Evolutionary conservation across 2,797 vertebrate genomes (phyloP), one percentile per base, ranked within the genome.

Genomic region (Limnodromus scolopaceus): DNA sequence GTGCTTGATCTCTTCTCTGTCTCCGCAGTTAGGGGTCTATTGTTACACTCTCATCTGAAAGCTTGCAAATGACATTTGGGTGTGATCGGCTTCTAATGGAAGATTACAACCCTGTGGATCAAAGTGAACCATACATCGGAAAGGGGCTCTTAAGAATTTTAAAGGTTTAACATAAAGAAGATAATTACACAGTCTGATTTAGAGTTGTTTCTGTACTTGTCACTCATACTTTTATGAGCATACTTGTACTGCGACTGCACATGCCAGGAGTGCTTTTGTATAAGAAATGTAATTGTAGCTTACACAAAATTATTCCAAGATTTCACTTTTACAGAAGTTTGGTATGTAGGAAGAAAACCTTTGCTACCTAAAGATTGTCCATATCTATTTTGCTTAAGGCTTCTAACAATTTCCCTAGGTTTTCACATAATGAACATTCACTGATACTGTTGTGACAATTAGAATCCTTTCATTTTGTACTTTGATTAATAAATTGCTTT

Each of bases 81-180:
- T 97, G 97, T 96, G 97, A 97, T 89, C 51, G 4, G 92, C 92
- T 97, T 97, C 87, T 97, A 96, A 93, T 95, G 83, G 96, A 95
- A 97, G 94, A 97, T 97, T 97, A 92, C 91, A 97, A 82, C 86
- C 70, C 76, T 64, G 30, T 87, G 95, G 91, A 98, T 98, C 97
- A 98, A 97, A 98, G 96, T 46, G 58, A 97, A 82, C 94, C 80
- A 86, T 94, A 93, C 41, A 58, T 92, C 22, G 60, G 92, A 94
- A 97, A 93, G 72, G 78, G 69, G 68, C 80, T 96, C 84, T 97
- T 97, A 88, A 93, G 96, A 97, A 96, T 97, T 97, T 94, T 93
- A 93, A 89, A 97, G 93, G 82, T 95, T 86, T 95, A 96, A 88
- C 80, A 91, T 96, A 97, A 97, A 96, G 95, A 91, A 96, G 83